Percentiles rank a stretch among this genome's conserved stretches.
Conservation (phyloP, 2,113 vertebrate species). For the Pollimyrus isidori region DNA sequence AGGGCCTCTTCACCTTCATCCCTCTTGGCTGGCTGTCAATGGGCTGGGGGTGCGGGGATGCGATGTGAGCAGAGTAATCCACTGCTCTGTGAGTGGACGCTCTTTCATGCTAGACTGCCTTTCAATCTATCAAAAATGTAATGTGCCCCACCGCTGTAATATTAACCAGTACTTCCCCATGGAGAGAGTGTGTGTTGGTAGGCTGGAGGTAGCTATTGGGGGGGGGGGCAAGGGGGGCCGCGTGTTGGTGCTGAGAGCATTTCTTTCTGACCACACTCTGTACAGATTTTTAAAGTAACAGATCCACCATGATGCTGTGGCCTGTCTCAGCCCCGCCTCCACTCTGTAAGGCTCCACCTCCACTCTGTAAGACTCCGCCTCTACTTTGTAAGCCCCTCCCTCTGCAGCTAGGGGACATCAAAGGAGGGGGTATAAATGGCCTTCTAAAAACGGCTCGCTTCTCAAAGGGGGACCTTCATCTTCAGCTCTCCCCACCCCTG, state of each 20-base stretch:
- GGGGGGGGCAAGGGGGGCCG: background rate
- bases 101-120: conserved; percentile 66
- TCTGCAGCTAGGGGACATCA: conserved; percentile 48
- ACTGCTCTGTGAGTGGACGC: conserved; percentile 52
- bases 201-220: conserved; percentile 25
- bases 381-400: background rate
- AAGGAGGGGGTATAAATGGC: conserved; percentile 51
- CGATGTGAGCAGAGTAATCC: conserved; percentile 59
- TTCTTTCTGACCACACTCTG: too few species aligned
- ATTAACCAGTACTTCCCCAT: conserved; percentile 69
- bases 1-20: conserved; percentile 26
- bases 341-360: background rate
- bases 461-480: conserved; percentile 59
- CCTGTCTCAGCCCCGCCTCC: background rate
- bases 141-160: conserved; percentile 65
- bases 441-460: conserved; percentile 46
- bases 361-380: background rate
- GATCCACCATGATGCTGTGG: background rate
- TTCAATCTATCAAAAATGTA: conserved; percentile 82
- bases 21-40: conserved; percentile 10
- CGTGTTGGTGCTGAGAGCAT: background rate
- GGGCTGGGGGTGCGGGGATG: conserved; percentile 36
- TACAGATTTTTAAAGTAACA: background rate
- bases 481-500: conserved; percentile 53
- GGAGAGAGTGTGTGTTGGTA: conserved; percentile 41